phyloP scores from a whole-genome alignment of 2,888 invertebrate genomes.

The Panopea generosa region DNA sequence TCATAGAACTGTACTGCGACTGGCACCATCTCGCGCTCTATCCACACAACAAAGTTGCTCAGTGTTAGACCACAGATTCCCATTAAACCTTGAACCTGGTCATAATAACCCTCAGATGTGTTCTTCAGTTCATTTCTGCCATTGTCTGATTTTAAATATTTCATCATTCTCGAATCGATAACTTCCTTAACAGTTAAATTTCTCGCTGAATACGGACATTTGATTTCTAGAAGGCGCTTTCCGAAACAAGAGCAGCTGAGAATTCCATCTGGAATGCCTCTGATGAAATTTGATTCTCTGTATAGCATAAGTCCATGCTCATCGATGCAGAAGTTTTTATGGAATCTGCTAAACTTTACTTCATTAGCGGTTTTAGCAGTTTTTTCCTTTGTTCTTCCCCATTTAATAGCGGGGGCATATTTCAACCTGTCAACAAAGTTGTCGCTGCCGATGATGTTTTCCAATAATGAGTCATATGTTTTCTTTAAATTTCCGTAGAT shows the following conservation, averaged over 20 bases:
- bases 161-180: no score
- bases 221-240: slow-evolving; percentile 7
- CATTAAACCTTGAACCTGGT: slow-evolving; percentile 20
- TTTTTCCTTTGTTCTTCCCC: no score
- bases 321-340: slow-evolving; percentile 1
- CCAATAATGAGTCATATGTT: no score
- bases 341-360: not conserved
- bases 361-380: not conserved
- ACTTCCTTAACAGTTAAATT: not conserved
- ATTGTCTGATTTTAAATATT: not conserved
- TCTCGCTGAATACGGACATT: slow-evolving; percentile 14
- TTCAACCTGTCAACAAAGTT: no score
- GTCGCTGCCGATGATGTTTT: no score
- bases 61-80: slow-evolving; percentile 2
- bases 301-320: slow-evolving; percentile 9
- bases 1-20: no score
- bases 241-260: not conserved
- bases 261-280: slow-evolving; percentile 16
- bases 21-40: slow-evolving; percentile 7
- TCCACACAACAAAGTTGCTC: slow-evolving; percentile 17
- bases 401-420: no score
- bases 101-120: slow-evolving; percentile 9
- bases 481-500: not conserved
- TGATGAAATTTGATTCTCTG: not conserved
- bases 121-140: not conserved